Evolutionary conservation across 1,140 invertebrate genomes (phyloP).

Genomic region (Drosophila ananassae): DNA sequence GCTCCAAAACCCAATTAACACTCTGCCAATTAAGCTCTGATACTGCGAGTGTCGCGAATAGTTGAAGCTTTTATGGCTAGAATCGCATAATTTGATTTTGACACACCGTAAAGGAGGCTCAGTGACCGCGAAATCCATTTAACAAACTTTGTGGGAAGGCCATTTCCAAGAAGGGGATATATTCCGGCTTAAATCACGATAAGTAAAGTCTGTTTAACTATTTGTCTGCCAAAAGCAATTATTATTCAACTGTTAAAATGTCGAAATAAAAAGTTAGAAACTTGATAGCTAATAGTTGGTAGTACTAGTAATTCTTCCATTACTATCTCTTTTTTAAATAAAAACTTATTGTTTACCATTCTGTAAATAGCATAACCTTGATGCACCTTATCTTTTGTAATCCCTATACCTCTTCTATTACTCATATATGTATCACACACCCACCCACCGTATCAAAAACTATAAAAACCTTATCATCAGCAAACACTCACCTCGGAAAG

Average conservation of each 20-base stretch:
- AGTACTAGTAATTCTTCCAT: neutral
- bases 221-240: neutral
- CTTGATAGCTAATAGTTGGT: neutral
- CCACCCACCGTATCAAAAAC: neutral
- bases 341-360: neutral
- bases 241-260: neutral
- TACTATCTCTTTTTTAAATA: neutral
- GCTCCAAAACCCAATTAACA: conserved; percentile 53
- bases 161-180: neutral
- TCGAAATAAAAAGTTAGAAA: neutral
- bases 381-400: conserved; percentile 11
- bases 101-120: conserved; percentile 47
- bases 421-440: neutral
- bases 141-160: conserved; percentile 20
- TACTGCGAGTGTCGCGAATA: conserved; percentile 19
- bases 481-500: conserved; percentile 68
- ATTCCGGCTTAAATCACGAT: neutral
- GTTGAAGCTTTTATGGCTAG: conserved; percentile 24
- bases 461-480: conserved; percentile 21
- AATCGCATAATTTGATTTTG: conserved; percentile 40
- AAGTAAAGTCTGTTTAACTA: neutral
- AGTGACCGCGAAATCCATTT: conserved; percentile 39
- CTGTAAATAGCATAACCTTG: neutral
- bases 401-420: neutral
- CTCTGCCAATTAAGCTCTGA: conserved; percentile 38